These are phyloP conservation scores for Agapostemon virescens DNA, from an alignment of 2,888 invertebrate species.

Conservation along the genomic window DNA sequence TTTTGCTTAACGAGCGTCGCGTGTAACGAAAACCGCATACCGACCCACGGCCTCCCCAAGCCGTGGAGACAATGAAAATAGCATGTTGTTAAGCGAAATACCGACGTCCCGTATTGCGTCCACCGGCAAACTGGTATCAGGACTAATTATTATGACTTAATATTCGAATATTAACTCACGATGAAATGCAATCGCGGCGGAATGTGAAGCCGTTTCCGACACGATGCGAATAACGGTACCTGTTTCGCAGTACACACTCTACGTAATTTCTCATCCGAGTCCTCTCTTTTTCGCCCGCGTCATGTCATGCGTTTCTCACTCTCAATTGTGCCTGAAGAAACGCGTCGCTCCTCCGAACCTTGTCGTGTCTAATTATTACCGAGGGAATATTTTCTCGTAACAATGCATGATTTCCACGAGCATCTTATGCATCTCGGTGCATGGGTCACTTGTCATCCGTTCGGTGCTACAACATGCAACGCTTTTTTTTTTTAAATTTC, in stretches of 20 bases:
- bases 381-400: conserved; percentile 36
- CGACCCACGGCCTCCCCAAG: background rate
- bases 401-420: background rate
- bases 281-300: conserved; percentile 46
- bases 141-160: conserved; percentile 38
- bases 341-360: conserved; percentile 26
- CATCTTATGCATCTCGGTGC: background rate
- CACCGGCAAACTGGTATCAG: background rate
- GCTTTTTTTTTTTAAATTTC: no score
- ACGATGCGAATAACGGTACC: conserved; percentile 38
- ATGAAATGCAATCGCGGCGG: conserved; percentile 26
- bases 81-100: conserved; percentile 16
- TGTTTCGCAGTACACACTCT: conserved; percentile 44
- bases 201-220: conserved; percentile 40
- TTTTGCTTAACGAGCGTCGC: conserved; percentile 47
- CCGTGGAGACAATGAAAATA: conserved; percentile 10
- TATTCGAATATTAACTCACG: conserved; percentile 41
- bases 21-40: conserved; percentile 28
- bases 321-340: conserved; percentile 34
- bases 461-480: no score
- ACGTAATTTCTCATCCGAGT: conserved; percentile 46
- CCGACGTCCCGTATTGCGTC: conserved; percentile 9
- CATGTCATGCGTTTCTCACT: conserved; percentile 52
- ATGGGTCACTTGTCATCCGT: background rate
- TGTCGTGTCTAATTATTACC: conserved; percentile 49